These are phyloP conservation scores for Fulica atra DNA, from an alignment of 2,113 vertebrate species.

Conservation along the genomic window DNA sequence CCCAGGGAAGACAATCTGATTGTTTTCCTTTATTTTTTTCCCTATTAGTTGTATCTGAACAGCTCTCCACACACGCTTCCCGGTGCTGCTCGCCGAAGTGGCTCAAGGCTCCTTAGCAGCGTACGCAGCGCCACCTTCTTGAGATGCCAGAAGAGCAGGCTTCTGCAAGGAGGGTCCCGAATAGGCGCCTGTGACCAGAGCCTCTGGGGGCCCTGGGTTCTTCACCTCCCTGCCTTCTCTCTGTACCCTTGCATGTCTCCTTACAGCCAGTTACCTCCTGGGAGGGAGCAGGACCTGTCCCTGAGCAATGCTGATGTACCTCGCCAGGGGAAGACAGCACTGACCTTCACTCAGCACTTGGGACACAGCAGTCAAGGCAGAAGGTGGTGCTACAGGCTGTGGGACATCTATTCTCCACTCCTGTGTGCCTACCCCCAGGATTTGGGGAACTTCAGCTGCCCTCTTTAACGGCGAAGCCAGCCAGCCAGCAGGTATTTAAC, in stretches of 20 bases:
- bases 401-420: neutral
- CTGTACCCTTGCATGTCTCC: neutral
- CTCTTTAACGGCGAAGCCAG: neutral
- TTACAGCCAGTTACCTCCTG: neutral
- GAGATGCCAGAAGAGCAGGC: neutral
- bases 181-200: neutral
- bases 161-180: neutral
- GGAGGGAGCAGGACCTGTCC: neutral
- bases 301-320: neutral
- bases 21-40: neutral
- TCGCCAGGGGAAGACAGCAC: neutral
- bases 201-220: neutral
- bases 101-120: neutral
- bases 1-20: neutral
- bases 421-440: neutral
- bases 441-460: neutral
- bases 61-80: neutral
- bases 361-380: neutral
- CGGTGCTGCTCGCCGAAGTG: neutral
- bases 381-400: neutral
- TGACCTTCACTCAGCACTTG: neutral
- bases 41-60: neutral
- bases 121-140: neutral
- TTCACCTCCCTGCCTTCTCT: neutral
- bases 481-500: accelerated